Evolutionary conservation across 2,113 vertebrate genomes (phyloP).

Genomic region (Arenaria interpres): DNA sequence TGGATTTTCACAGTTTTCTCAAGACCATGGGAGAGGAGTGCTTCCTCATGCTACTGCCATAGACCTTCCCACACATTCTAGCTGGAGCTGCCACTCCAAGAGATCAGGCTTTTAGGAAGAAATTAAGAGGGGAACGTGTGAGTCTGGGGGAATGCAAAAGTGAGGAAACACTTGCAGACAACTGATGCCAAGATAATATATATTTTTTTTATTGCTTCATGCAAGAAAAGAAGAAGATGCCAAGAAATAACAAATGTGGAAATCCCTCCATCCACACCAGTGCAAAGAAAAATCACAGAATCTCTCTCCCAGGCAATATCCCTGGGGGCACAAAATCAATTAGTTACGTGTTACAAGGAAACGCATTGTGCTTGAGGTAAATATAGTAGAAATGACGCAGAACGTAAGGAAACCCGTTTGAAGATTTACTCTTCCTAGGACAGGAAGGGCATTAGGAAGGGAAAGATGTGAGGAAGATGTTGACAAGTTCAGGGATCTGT

Average conservation of each 20-base stretch:
- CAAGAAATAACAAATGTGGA: not conserved
- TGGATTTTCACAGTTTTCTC: not conserved
- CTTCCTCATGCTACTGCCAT: rapidly evolving
- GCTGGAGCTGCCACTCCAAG: not conserved
- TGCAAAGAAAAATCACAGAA: not conserved
- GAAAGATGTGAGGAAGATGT: not conserved
- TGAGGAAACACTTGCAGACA: not conserved
- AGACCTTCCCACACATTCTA: rapidly evolving
- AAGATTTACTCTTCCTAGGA: not conserved
- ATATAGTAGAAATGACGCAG: not conserved
- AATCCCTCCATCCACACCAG: not conserved
- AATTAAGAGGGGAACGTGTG: not conserved
- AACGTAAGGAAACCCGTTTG: rapidly evolving
- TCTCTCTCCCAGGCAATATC: not conserved
- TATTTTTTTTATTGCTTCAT: not conserved
- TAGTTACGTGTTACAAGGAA: not conserved
- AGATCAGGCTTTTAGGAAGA: not conserved
- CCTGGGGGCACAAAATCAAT: not conserved
- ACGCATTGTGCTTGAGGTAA: not conserved
- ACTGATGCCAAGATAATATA: not conserved
- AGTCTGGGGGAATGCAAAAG: too few relatives aligned
- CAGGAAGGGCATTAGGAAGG: not conserved
- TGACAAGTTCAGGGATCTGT: not conserved
- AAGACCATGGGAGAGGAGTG: rapidly evolving
- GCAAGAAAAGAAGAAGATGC: not conserved